Evolutionary conservation across 1,140 invertebrate species (phyloP), one percentile per base, ranked within the genome.

Genomic region (Chymomyza costata): DNA sequence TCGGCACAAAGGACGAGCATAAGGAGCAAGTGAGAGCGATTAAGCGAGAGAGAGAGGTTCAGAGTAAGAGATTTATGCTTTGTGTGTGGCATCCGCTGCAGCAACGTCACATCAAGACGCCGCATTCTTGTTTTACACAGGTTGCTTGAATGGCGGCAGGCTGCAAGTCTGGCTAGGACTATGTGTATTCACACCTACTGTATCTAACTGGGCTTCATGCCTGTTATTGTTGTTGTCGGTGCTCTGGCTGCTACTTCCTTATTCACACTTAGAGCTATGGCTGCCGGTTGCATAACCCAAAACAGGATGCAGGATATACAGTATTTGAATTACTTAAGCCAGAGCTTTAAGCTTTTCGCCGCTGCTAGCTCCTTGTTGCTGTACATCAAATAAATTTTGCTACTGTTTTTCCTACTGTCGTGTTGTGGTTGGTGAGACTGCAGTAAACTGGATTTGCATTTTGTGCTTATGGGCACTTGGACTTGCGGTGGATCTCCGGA

Each of bases 291-390:
- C 62, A 70, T 55, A 48, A 35, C 51, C 58, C 54, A n/a, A 5
- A 38, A 58, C 73, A 65, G 67, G 73, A 80, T 65, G 59, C 67
- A 65, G 73, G 67, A 78, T 73, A 80, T 80, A 68, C 74, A 80
- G 55, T 67, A 66, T 55, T 78, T 80, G 73, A 78, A 73, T 71
- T 71, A 67, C 58, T 56, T 57, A 64, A 80, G 62, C 53, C 57
- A 51, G 30, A 41, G 57, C 73, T 78, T 80, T 65, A 78, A 78
- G 64, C 49, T 34, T 49, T 44, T 18, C 37, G 6, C 32, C 37
- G 17, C 18, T 10, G 30, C 39, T 14, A 48, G 25, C 50, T 34
- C 5, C 25, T 28, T 6, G 13, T 10, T 5, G 21, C 21, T 60
- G 60, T n/a, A n/a, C n/a, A n/a, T n/a, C n/a, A n/a, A n/a, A n/a